Evolutionary conservation across 2,888 invertebrate genomes (phyloP).

Genomic region (Syrphus vitripennis): DNA sequence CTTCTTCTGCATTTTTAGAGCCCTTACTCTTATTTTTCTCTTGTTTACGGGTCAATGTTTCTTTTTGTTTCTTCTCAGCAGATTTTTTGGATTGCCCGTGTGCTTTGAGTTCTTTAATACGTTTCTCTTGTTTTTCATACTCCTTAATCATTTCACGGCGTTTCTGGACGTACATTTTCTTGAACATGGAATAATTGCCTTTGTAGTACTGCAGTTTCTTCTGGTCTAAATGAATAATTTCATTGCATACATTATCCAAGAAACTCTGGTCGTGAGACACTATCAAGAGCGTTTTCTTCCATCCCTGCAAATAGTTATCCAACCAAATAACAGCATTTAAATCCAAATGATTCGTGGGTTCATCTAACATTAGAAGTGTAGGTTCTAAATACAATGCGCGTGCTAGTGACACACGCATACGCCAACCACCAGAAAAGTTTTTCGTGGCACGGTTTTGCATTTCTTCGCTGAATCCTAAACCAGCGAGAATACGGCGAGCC

Average conservation of each 20-base stretch:
- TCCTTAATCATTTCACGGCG: constrained; percentile 97
- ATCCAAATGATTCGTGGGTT: constrained; percentile 99
- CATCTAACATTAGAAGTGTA: constrained; percentile 97
- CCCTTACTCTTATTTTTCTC: constrained; percentile 93
- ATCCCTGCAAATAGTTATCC: constrained; percentile 98
- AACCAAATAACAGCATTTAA: constrained; percentile 99
- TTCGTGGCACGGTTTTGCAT: constrained; percentile 96
- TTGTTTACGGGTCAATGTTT: constrained; percentile 93
- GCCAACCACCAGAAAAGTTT: constrained; percentile 97
- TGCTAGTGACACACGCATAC: constrained; percentile 99
- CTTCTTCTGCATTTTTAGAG: constrained; percentile 91
- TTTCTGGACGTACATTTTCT: constrained; percentile 99
- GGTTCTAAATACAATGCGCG: constrained; percentile 98
- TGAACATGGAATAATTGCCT: constrained; percentile 98
- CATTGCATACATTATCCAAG: constrained; percentile 99
- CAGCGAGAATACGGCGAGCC: constrained; percentile 97
- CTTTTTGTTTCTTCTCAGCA: constrained; percentile 97
- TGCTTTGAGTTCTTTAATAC: constrained; percentile 96
- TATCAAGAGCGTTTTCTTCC: constrained; percentile 99
- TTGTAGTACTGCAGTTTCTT: constrained; percentile 98
- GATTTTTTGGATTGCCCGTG: constrained; percentile 97
- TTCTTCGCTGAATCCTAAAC: constrained; percentile 94
- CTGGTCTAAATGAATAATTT: constrained; percentile 97
- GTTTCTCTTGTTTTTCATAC: constrained; percentile 98
- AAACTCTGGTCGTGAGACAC: constrained; percentile 99